These are phyloP conservation scores for Drosophila parabipectinata DNA, from an alignment of 1,140 invertebrate species.

Conservation along the genomic window DNA sequence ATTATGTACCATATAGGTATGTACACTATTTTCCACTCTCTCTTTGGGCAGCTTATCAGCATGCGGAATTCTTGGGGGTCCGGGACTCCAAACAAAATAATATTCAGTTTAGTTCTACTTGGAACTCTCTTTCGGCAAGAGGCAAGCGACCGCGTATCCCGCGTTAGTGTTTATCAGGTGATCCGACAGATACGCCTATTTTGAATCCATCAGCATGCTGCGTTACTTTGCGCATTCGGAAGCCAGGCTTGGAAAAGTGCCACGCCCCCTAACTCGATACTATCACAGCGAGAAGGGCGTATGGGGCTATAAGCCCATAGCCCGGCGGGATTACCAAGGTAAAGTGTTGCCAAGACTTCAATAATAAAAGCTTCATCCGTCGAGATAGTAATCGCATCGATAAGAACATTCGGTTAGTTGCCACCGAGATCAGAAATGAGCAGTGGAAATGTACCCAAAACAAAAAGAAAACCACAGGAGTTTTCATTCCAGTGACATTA, in stretches of 20 bases:
- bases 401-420: constrained; percentile 23
- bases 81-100: constrained; percentile 25
- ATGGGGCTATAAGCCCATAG: constrained; percentile 86
- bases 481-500: constrained; percentile 5
- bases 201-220: constrained; percentile 59
- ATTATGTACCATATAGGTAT: neutral
- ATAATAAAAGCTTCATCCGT: constrained; percentile 50
- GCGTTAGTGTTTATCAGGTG: constrained; percentile 18
- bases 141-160: constrained; percentile 14
- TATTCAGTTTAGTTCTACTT: constrained; percentile 35
- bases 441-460: constrained; percentile 33
- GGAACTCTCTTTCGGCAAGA: no score
- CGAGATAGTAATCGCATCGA: constrained; percentile 63
- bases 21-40: neutral
- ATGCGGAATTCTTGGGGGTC: constrained; percentile 37
- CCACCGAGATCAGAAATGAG: constrained; percentile 31
- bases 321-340: constrained; percentile 84
- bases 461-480: constrained; percentile 12
- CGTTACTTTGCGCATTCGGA: constrained; percentile 51
- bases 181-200: constrained; percentile 24
- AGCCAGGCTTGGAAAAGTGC: constrained; percentile 26
- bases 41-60: constrained; percentile 32
- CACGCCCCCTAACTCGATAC: constrained; percentile 54
- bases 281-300: constrained; percentile 87
- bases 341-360: constrained; percentile 59